Base-by-base conservation (phyloP, 1,140 invertebrate genomes). In the Lasioglossum albipes region DNA sequence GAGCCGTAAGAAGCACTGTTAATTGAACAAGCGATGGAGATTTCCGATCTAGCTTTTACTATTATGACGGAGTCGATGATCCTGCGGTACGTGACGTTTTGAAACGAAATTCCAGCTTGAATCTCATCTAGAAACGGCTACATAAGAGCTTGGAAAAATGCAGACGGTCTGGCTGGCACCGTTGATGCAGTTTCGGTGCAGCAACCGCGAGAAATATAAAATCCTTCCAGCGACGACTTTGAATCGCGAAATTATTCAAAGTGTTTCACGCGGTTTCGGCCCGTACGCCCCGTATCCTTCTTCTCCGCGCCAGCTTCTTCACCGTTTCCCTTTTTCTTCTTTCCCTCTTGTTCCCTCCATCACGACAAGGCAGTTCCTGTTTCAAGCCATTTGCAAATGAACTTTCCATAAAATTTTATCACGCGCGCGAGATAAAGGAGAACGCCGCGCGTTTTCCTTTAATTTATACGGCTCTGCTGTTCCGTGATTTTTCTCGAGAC, bases 241-340 rank as follows among this genome's bases (percentile, higher is more conserved):
- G 91, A 93, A 93, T 93, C 87, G 91, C 79, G 71, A 86, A 91
- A 93, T 93, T 92, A 93, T 92, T 93, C 91, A 93, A 93, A 93
- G 90, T 90, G 87, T 91, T 91, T 92, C 91, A 87, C 90, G 86
- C 91, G 88, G 89, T 91, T 91, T 91, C 86, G 85, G 82, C 62
- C 42, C 76, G 27, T 62, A 42, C 41, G 54, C 68, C 61, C 13
- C 13, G 20, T 59, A 59, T 75, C 45, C 36, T 57, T 66, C 74
- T 73, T 64, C 61, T 18, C 74, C 69, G 42, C 41, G 52, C 20
- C 27, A 45, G 75, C 64, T 70, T 78, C 82, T 75, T n/a, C 77
- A 80, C 57, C 13, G 70, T 9, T 31, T 75, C 62, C 54, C 7
- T 61, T 68, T 61, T 68, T 74, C 49, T 79, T 81, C 75, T 82